phyloP scores from a whole-genome alignment of 2,797 vertebrate genomes.

The Hafferia zeledoni region DNA sequence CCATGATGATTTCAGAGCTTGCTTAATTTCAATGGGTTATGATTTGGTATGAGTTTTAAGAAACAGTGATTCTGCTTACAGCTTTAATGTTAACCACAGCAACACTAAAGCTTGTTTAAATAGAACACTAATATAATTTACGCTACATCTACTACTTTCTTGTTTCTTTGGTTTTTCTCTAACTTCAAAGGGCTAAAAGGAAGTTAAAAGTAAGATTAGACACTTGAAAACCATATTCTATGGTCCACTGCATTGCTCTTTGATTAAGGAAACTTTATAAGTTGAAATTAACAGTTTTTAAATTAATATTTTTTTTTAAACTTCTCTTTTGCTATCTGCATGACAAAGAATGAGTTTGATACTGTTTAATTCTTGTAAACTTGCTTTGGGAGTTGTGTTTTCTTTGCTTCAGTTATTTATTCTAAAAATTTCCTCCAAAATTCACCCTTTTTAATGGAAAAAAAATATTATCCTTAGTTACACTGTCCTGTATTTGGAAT shows the following conservation, averaged over 20 bases:
- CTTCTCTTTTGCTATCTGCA: not conserved
- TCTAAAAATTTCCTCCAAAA: not conserved
- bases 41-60: slow-evolving; percentile 79
- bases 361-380: not conserved
- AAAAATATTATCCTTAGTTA: not conserved
- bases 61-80: not conserved
- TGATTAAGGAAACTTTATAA: not conserved
- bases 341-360: not conserved
- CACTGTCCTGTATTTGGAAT: not conserved
- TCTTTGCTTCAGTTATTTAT: not conserved
- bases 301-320: not conserved
- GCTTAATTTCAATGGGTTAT: slow-evolving; percentile 90
- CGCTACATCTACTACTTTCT: not conserved
- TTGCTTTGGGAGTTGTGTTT: not conserved
- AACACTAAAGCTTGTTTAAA: not conserved
- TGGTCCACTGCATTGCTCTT: not conserved
- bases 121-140: not conserved
- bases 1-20: slow-evolving; percentile 97
- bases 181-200: not conserved
- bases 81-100: not conserved
- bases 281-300: not conserved
- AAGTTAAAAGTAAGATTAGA: not conserved
- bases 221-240: not conserved
- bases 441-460: not conserved
- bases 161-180: not conserved